Percentiles rank a stretch among this genome's conserved stretches.
Evolutionary conservation across 2,888 invertebrate species (phyloP).

Genomic region (Conchocele bisecta): DNA sequence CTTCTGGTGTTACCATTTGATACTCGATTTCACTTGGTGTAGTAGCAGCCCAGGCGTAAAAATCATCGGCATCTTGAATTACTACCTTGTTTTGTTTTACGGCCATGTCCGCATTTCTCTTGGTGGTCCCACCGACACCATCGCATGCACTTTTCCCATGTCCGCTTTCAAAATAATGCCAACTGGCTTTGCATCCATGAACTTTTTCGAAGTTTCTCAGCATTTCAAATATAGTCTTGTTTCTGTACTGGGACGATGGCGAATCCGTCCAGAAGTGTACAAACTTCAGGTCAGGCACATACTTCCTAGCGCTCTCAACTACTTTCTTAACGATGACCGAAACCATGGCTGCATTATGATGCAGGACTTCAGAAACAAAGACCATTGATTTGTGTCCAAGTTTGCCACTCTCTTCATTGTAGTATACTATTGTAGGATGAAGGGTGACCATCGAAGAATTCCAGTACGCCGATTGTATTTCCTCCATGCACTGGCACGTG

Average conservation of each 20-base stretch:
- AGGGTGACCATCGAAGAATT: constrained; percentile 46
- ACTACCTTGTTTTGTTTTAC: constrained; percentile 2
- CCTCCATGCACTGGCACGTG: constrained; percentile 32
- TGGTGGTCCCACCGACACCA: constrained; percentile 48
- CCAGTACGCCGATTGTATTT: constrained; percentile 49
- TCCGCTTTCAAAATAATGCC: constrained; percentile 59
- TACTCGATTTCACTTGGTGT: constrained; percentile 11
- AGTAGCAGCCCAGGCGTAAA: constrained; percentile 9
- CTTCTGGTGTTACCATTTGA: not conserved
- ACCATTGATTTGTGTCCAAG: constrained; percentile 48
- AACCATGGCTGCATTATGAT: constrained; percentile 47
- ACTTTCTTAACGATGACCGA: constrained; percentile 47
- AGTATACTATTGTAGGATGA: constrained; percentile 56
- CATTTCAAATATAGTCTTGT: constrained; percentile 47
- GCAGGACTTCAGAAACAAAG: constrained; percentile 50
- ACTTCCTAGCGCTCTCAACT: constrained; percentile 21
- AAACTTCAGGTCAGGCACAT: not conserved
- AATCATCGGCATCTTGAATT: constrained; percentile 27
- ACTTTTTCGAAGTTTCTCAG: constrained; percentile 29
- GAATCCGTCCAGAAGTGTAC: constrained; percentile 58
- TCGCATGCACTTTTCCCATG: constrained; percentile 57
- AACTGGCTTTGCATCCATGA: constrained; percentile 27
- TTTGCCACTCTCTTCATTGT: not conserved
- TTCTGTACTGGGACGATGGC: constrained; percentile 56
- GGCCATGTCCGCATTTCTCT: constrained; percentile 50